phyloP scores from a whole-genome alignment of 2,113 vertebrate genomes.

The Atherinomorus stipes region DNA sequence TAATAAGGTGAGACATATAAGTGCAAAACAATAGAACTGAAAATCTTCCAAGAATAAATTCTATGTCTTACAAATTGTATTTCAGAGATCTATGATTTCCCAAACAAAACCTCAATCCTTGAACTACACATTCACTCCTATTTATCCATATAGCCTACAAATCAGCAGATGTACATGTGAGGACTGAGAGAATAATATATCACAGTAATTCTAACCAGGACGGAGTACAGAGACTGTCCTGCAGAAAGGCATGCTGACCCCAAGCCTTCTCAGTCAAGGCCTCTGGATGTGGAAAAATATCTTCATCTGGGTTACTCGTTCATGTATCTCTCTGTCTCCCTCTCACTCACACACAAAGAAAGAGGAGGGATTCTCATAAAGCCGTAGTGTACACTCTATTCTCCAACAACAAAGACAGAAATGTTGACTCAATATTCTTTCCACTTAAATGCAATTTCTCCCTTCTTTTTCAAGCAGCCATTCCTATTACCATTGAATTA shows the following conservation, averaged over 20 bases:
- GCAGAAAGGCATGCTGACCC: not conserved
- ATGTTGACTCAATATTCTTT: constrained; percentile 66
- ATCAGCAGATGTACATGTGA: no score
- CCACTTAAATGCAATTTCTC: constrained; percentile 56
- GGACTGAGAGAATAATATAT: no score
- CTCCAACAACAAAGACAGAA: constrained; percentile 50
- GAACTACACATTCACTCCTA: no score
- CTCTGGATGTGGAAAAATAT: not conserved
- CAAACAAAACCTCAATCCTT: no score
- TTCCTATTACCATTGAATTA: constrained; percentile 59
- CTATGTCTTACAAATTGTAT: no score
- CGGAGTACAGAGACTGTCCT: not conserved
- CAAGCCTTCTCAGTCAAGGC: not conserved
- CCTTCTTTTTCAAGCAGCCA: constrained; percentile 27
- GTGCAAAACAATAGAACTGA: no score
- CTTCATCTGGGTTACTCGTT: not conserved
- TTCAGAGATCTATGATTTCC: no score
- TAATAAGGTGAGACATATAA: no score
- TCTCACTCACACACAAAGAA: constrained; percentile 7
- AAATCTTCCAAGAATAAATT: no score
- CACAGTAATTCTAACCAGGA: no score
- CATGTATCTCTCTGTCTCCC: not conserved
- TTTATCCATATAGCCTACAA: no score
- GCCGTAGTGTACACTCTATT: constrained; percentile 17
- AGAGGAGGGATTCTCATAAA: constrained; percentile 23